Conservation (phyloP, 23 tunicate species). For the Trididemnum clinides region DNA sequence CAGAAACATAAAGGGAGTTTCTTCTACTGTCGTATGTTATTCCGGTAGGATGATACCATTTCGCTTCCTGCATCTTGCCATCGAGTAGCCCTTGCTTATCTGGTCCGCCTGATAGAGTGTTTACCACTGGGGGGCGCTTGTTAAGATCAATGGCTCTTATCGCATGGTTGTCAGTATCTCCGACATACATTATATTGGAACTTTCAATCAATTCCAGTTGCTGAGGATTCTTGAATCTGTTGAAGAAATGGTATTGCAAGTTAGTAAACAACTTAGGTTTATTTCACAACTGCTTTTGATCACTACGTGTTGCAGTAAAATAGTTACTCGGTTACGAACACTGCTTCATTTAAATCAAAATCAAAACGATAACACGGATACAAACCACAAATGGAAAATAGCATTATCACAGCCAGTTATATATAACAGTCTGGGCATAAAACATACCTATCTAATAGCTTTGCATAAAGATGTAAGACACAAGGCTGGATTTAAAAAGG, state of each 20-base stretch:
- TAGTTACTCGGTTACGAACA: too few species aligned
- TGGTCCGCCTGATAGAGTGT: conserved; percentile 43
- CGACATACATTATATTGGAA: not conserved
- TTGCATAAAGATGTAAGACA: too few species aligned
- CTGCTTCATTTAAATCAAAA: too few species aligned
- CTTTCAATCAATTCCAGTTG: not conserved
- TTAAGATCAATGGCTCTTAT: conserved; percentile 8
- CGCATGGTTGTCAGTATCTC: conserved; percentile 59
- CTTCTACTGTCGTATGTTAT: conserved; percentile 23
- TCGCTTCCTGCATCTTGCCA: conserved; percentile 32
- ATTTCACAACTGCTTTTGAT: too few species aligned
- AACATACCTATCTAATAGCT: too few species aligned
- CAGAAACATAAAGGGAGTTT: conserved; percentile 43
- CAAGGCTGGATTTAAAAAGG: too few species aligned
- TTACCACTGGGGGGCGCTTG: not conserved
- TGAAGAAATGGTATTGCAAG: not conserved
- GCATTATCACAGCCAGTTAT: too few species aligned
- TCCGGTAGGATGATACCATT: conserved; percentile 51
- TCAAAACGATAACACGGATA: too few species aligned
- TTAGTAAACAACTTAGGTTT: too few species aligned
- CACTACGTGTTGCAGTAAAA: too few species aligned
- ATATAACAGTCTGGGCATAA: too few species aligned
- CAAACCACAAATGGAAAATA: too few species aligned
- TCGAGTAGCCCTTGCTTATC: conserved; percentile 20
- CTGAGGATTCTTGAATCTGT: conserved; percentile 44